These are phyloP conservation scores for Drosophila mayri DNA, from an alignment of 1,140 invertebrate species.

Conservation along the genomic window DNA sequence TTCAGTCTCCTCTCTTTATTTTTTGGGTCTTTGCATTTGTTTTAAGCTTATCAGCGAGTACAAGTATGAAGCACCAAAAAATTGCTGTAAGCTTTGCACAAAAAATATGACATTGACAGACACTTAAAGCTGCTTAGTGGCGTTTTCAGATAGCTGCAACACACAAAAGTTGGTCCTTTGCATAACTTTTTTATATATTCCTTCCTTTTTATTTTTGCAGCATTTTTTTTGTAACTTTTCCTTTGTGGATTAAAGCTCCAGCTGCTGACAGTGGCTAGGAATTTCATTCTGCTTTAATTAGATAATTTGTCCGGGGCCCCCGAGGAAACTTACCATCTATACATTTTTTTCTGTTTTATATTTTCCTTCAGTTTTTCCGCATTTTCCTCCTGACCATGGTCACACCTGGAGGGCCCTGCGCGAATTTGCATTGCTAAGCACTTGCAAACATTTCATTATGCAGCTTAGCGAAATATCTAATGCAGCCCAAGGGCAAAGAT, in stretches of 20 bases:
- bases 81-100: conserved; percentile 69
- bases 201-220: background rate
- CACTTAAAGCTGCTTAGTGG: conserved; percentile 80
- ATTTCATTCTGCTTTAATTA: conserved; percentile 67
- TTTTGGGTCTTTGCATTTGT: conserved; percentile 58
- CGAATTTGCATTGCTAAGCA: conserved; percentile 78
- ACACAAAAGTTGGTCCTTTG: conserved; percentile 64
- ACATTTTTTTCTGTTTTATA: background rate
- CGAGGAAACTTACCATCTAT: conserved; percentile 20
- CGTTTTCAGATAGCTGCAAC: conserved; percentile 43
- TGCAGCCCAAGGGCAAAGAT: conserved; percentile 42
- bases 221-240: conserved; percentile 38
- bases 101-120: conserved; percentile 81
- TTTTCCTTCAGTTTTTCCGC: background rate
- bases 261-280: conserved; percentile 51
- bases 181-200: conserved; percentile 22
- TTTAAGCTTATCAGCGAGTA: conserved; percentile 68
- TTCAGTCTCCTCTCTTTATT: conserved; percentile 28
- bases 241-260: conserved; percentile 54
- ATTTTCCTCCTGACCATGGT: conserved; percentile 2
- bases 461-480: conserved; percentile 61
- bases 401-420: conserved; percentile 44
- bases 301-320: conserved; percentile 60
- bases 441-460: conserved; percentile 80
- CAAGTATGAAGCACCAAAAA: conserved; percentile 60